Conservation (phyloP, 1,140 invertebrate species). For the Papilio glaucus region DNA sequence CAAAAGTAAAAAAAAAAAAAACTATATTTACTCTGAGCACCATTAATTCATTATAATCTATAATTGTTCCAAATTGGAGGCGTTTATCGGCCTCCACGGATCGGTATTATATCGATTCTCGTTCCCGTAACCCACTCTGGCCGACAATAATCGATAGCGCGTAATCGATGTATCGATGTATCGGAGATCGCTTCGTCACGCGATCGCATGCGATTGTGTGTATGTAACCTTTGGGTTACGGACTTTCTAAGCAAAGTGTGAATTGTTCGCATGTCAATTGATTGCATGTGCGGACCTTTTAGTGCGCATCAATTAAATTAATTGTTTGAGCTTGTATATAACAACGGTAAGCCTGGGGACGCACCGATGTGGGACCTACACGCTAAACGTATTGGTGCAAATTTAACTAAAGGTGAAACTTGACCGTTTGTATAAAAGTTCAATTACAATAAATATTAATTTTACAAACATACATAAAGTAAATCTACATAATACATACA, state of each 20-base stretch:
- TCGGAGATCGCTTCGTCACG: slow-evolving; percentile 49
- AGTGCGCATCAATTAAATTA: slow-evolving; percentile 5
- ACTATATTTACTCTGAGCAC: slow-evolving; percentile 62
- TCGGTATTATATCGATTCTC: slow-evolving; percentile 49
- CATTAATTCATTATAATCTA: slow-evolving; percentile 66
- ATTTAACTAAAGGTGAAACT: not conserved
- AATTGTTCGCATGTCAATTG: slow-evolving; percentile 40
- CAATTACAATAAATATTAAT: too few relatives aligned
- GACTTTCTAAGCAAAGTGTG: slow-evolving; percentile 52
- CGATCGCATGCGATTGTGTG: slow-evolving; percentile 52
- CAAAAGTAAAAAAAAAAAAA: slow-evolving; percentile 66
- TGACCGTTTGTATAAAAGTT: too few relatives aligned
- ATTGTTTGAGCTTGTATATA: slow-evolving; percentile 1
- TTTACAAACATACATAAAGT: too few relatives aligned
- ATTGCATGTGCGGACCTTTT: slow-evolving; percentile 27
- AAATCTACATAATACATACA: too few relatives aligned
- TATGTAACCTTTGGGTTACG: slow-evolving; percentile 53
- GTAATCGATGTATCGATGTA: slow-evolving; percentile 47
- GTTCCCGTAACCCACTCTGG: slow-evolving; percentile 65
- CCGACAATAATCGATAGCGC: slow-evolving; percentile 56
- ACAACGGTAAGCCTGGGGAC: not conserved
- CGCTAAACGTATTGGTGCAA: not conserved
- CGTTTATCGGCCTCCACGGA: slow-evolving; percentile 58
- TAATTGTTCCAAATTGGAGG: slow-evolving; percentile 70
- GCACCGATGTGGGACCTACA: not conserved